These are phyloP conservation scores for Drosophila quasianomalipes DNA, from an alignment of 2,888 invertebrate genomes.

Conservation along the genomic window DNA sequence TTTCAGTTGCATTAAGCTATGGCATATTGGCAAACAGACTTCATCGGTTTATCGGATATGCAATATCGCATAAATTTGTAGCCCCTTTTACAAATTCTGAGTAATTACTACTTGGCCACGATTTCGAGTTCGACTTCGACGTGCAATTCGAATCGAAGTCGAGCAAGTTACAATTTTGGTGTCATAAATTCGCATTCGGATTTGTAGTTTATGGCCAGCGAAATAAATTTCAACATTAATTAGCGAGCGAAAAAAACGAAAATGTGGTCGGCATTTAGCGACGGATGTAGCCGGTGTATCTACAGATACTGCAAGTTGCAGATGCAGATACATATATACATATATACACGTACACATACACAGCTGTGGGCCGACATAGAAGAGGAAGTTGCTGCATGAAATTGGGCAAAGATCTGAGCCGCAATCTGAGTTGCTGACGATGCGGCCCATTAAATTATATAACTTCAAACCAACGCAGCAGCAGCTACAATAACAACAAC, in stretches of 20 bases:
- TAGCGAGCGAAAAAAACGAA: conserved; percentile 47
- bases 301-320: conserved; percentile 6
- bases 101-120: conserved; percentile 64
- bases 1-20: conserved; percentile 30
- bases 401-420: conserved; percentile 69
- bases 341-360: background rate
- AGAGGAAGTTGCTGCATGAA: conserved; percentile 62
- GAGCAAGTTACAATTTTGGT: conserved; percentile 26
- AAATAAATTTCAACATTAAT: conserved; percentile 74
- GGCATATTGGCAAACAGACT: conserved; percentile 57
- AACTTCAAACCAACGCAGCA: conserved; percentile 56
- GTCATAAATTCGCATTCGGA: conserved; percentile 57
- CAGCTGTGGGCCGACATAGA: conserved; percentile 28
- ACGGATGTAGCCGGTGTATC: conserved; percentile 50
- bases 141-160: conserved; percentile 1
- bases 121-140: conserved; percentile 3
- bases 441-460: conserved; percentile 71
- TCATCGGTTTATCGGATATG: conserved; percentile 65
- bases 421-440: conserved; percentile 30
- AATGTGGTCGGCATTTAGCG: conserved; percentile 42
- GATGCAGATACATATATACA: conserved; percentile 6
- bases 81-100: conserved; percentile 62
- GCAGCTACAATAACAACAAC: conserved; percentile 16
- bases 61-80: conserved; percentile 68
- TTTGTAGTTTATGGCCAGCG: conserved; percentile 49